Evolutionary conservation across 2,888 invertebrate genomes (phyloP), one percentile per base, ranked within the genome.

Genomic region (Drosophila dives): DNA sequence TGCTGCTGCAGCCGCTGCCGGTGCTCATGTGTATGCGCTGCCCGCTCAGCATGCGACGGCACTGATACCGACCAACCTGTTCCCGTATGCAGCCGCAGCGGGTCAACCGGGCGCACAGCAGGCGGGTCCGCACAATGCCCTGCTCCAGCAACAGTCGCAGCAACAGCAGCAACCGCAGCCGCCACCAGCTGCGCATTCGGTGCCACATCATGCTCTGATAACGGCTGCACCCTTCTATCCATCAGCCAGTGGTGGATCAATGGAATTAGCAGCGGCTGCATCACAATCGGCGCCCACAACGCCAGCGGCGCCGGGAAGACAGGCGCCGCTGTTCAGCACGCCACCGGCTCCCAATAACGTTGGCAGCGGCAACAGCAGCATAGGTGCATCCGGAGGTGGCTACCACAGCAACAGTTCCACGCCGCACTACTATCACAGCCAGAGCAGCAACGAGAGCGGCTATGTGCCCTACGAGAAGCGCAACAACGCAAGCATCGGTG

Each of bases 201-300:
- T 90, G 45, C 86, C 91, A 75, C 88, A 92, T 75, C 92, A 91
- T 77, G 89, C 93, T 79, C 91, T 93, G 80, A 93, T 93, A 76
- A 91, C 92, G 33, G 81, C 90, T 15, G 56, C 81, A 8, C 92
- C 93, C 20, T 83, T 91, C 69, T 92, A 91, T n/a, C 80, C 92
- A 11, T 86, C 91, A 20, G 80, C 87, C 40, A 71, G 75, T n/a
- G 78, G 71, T 1, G 45, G 23, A 45, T 36, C 60, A 17, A 77
- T 77, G 68, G 86, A 82, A 58, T 89, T 66, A 29, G 74, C 58
- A 29, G 74, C 60, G 23, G 77, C 60, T 0, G 80, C 90, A 4
- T 91, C 93, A 2, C 93, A 93, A 64, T 93, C 93, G 38, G 92
- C 93, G 29, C 93, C 93, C 7, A 92, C 92, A 62, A 93, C 93